phyloP scores from a whole-genome alignment of 2,797 vertebrate species.

The Poecilia gillii region DNA sequence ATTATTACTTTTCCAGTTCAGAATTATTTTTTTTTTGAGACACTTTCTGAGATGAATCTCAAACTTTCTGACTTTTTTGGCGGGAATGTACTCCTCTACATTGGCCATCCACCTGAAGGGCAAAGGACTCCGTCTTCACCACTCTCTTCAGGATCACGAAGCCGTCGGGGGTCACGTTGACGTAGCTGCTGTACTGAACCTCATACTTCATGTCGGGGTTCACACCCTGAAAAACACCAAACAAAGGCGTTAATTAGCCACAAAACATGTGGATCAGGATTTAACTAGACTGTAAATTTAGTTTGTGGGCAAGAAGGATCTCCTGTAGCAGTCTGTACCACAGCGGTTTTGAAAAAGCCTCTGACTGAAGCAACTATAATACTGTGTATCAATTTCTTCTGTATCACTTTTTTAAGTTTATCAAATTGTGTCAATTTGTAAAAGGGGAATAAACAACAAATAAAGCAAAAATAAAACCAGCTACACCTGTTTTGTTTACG shows the following conservation, averaged over 20 bases:
- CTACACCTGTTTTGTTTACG: not conserved
- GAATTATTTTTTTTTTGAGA: too few relatives aligned
- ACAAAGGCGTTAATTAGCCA: not conserved
- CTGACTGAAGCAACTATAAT: too few relatives aligned
- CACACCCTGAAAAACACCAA: constrained; percentile 76
- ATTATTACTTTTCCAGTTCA: too few relatives aligned
- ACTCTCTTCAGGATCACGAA: constrained; percentile 82
- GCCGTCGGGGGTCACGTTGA: constrained; percentile 84
- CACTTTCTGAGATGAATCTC: too few relatives aligned
- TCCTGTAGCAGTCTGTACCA: too few relatives aligned
- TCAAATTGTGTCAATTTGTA: not conserved
- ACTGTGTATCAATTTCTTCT: too few relatives aligned
- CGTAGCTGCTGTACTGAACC: constrained; percentile 86
- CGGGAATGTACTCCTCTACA: too few relatives aligned
- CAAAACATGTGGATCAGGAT: not conserved
- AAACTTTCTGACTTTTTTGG: too few relatives aligned
- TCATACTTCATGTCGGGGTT: constrained; percentile 87
- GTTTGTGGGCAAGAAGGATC: not conserved
- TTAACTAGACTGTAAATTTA: not conserved
- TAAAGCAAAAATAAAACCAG: not conserved
- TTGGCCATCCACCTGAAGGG: constrained; percentile 69
- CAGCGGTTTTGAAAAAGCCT: too few relatives aligned
- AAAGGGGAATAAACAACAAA: not conserved
- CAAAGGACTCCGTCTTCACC: constrained; percentile 78
- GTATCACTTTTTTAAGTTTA: not conserved